A percentile compares a stretch with the other conserved stretches of the same genome.
These are phyloP conservation scores for Neotoxoptera formosana DNA, from an alignment of 1,140 invertebrate genomes.

Conservation along the genomic window DNA sequence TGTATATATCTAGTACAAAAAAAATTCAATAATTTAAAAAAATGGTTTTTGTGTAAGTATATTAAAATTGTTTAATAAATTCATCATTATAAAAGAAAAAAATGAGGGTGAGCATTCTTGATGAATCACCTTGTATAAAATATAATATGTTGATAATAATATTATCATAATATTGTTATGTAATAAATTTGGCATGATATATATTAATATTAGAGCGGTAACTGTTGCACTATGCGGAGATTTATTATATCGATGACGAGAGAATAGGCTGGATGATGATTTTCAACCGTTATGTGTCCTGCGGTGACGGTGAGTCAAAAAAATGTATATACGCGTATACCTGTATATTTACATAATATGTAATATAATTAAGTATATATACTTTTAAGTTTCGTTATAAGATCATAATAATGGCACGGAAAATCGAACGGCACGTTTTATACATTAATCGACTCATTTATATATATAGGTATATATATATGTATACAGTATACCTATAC, in stretches of 20 bases:
- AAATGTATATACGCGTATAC: not conserved
- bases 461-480: too few relatives aligned
- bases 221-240: not conserved
- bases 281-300: not conserved
- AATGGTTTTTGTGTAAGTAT: too few relatives aligned
- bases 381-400: not conserved
- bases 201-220: not conserved
- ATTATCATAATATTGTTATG: not conserved
- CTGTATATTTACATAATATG: too few relatives aligned
- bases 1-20: too few relatives aligned
- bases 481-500: too few relatives aligned
- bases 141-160: not conserved
- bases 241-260: not conserved
- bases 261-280: not conserved
- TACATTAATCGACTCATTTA: slow-evolving; percentile 14
- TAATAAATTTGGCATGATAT: not conserved
- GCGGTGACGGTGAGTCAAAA: not conserved
- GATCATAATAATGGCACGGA: not conserved
- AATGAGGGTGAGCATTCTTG: too few relatives aligned
- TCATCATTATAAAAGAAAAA: too few relatives aligned
- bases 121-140: too few relatives aligned
- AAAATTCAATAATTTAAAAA: too few relatives aligned
- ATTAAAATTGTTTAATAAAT: too few relatives aligned
- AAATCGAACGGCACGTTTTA: not conserved
- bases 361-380: not conserved